phyloP scores from a whole-genome alignment of 1,140 invertebrate genomes.

The Armadillidium nasatum region DNA sequence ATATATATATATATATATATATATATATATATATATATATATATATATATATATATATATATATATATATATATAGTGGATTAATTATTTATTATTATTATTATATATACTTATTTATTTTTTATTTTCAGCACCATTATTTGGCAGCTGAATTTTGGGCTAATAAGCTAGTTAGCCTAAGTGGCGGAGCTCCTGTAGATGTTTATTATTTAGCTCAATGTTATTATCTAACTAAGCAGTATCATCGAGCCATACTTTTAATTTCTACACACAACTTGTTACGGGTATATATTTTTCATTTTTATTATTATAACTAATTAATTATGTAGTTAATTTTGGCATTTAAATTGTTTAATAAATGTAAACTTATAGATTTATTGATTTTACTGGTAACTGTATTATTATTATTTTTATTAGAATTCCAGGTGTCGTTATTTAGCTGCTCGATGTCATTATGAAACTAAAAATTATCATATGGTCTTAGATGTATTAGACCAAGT shows the following conservation, averaged over 20 bases:
- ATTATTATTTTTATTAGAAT: constrained; percentile 29
- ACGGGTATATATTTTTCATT: constrained; percentile 60
- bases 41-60: too few species aligned
- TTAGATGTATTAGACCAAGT: constrained; percentile 67
- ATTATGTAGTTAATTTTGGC: too few species aligned
- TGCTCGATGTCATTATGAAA: constrained; percentile 70
- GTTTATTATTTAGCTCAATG: constrained; percentile 82
- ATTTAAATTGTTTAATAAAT: too few species aligned
- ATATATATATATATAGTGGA: too few species aligned
- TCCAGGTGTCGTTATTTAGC: constrained; percentile 72
- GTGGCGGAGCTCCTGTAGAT: constrained; percentile 67
- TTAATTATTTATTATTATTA: too few species aligned
- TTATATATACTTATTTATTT: too few species aligned
- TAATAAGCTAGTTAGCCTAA: constrained; percentile 80
- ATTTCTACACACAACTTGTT: constrained; percentile 72
- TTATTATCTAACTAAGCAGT: constrained; percentile 82
- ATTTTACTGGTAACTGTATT: too few species aligned
- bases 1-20: too few species aligned
- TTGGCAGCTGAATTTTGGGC: constrained; percentile 88
- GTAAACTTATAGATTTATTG: too few species aligned
- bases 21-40: too few species aligned
- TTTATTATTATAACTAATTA: too few species aligned
- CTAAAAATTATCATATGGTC: constrained; percentile 75
- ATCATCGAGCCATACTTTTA: constrained; percentile 78
- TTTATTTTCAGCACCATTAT: constrained; percentile 64